Evolutionary conservation across 2,113 vertebrate genomes (phyloP), one percentile per base, ranked within the genome.

Genomic region (Sorex fumeus): DNA sequence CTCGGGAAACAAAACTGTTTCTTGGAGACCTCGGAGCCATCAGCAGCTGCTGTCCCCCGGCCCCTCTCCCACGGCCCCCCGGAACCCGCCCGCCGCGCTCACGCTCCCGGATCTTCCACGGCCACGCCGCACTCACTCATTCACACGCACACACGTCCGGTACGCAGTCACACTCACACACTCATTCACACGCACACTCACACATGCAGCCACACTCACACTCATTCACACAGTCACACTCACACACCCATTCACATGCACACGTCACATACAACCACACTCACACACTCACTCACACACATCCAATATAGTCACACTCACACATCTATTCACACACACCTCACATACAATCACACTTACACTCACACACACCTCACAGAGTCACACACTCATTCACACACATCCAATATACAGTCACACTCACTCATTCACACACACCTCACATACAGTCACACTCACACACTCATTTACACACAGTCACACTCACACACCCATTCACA

Each of bases 1-100:
- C 96, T 97, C 89, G 95, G 96, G 96, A 96, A 97, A 96, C 96
- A 93, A 83, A 88, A 91, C 95, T 91, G 96, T 97, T 95, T 95
- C 96, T 94, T 89, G 94, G 94, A 95, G 96, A 95, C 93, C 93
- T 95, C 77, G 89, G 11, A 93, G 86, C 40, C 95, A 87, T 93
- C 91, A 92, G 95, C 95, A 94, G 93, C 88, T 13, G 85, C 16
- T 8, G 2, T 32, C 87, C 84, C 81, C 78, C 93, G 19, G 76
- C 79, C 84, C 78, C 69, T 28, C 72, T 71, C 70, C 28, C 11
- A 21, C 67, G 28, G 66, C 30, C 64, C 13, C 47, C 47, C 6
- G 5, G 9, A 50, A 10, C 47, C 57, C 57, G 16, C 18, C 57
- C 18, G 6, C 6, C 3, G 4, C 3, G 57, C 57, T 60, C 57